These are phyloP conservation scores for Felis chaus DNA, from an alignment of 2,113 vertebrate species.

Conservation along the genomic window DNA sequence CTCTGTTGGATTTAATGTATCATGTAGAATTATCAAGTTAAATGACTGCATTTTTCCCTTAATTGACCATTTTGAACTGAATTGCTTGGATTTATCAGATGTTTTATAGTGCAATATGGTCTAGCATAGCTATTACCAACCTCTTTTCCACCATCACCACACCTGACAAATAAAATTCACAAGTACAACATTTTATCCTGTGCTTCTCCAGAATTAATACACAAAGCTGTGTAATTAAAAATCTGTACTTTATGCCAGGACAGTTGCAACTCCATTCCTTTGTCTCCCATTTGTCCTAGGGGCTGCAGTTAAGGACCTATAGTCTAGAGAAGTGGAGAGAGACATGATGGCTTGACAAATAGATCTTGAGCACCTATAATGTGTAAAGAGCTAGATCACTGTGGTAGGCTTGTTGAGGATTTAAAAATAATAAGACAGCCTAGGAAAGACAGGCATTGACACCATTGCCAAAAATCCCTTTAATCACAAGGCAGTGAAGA, in stretches of 20 bases:
- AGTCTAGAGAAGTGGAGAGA: background rate
- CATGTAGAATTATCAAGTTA: background rate
- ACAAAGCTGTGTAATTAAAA: background rate
- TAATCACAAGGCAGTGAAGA: background rate
- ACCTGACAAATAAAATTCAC: background rate
- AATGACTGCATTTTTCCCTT: background rate
- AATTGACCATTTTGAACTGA: background rate
- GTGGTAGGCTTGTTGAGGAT: background rate
- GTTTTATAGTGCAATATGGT: background rate
- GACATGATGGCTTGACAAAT: background rate
- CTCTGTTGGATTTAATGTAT: background rate
- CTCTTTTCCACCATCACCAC: background rate
- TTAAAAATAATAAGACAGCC: background rate
- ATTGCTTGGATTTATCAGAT: background rate
- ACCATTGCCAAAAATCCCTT: background rate
- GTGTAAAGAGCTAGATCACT: background rate
- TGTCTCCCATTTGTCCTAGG: background rate
- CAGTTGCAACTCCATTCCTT: background rate
- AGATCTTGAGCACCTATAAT: background rate
- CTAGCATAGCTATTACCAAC: background rate
- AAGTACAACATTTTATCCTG: accelerated
- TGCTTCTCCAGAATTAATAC: background rate
- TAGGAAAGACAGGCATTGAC: background rate
- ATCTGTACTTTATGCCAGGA: background rate
- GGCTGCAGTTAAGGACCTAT: background rate